Base-by-base conservation (phyloP, 2,113 vertebrate genomes). In the Aythya baeri region DNA sequence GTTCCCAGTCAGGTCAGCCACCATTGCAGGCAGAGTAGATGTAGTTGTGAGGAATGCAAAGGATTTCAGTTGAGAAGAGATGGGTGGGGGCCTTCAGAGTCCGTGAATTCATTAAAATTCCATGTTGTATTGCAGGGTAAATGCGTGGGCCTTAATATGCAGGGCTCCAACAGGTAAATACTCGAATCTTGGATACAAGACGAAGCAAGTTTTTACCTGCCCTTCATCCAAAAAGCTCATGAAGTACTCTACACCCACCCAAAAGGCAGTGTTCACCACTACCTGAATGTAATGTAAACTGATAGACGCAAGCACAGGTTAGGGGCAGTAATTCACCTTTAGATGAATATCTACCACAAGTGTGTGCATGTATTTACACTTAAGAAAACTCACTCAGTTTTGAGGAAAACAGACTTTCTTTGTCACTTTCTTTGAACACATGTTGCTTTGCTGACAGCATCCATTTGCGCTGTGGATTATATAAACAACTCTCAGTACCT, bases 111-210 rank as follows among this genome's bases (percentile, higher is more conserved):
- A 97, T 97, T 97, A 94, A 96, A 95, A 93, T 97, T 91, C 95
- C 89, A 78, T 17, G 66, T 70, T 83, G 55, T 92, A 57, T 95
- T 86, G 75, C 92, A 93, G 91, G 63, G 85, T 95, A 76, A 96
- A 87, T 25, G 73, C 92, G 93, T 94, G 91, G 95, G 96, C 92
- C 91, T 83, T 91, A 96, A 95, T 96, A 68, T 96, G 88, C 76
- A 90, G 89, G 79, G 82, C 88, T 97, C 90, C 55, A 75, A 91
- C 97, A 97, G 94, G 97, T 96, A 97, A 97, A 97, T 96, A 96
- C 96, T 97, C 22, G 91, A 96, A 93, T 97, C 86, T 78, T 62
- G 92, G 91, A 86, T 74, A 83, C 95, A 87, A 97, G 93, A 93
- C 13, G 0, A 17, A 88, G 87, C 97, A 54, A 95, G 98, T 98